Base-by-base conservation (phyloP, 2,113 vertebrate species). In the Clupea harengus region DNA sequence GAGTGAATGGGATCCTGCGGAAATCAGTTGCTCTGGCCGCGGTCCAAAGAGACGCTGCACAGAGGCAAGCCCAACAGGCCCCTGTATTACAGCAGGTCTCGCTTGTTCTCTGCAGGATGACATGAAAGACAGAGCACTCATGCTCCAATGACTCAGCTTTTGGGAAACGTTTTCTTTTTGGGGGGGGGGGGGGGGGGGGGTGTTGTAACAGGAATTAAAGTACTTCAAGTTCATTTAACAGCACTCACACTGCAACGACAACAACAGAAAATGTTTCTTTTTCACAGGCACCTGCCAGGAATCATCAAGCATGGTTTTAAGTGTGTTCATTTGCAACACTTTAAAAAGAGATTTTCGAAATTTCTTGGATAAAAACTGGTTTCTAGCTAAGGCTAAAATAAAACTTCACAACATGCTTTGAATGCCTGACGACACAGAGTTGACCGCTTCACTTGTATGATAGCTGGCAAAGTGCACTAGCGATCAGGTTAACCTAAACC, bases 221-320 rank as follows among this genome's bases (percentile, higher is more conserved):
- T 18, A 78, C 72, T 78, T 78, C 28, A 78, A 32, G 72, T 39
- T 45, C 25, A 45, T 83, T 88, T 82, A 83, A 83, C n/a, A 67
- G 50, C 50, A 54, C 82, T 44, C 9, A 83, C 8, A 52, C n/a
- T 47, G 39, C 25, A 39, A 32, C 46, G 28, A 44, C 49, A 39
- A 54, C 84, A 81, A 78, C 72, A n/a, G 72, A 78, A 85, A 78
- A 44, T 39, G 52, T 54, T 39, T 5, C 47, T 54, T 17, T 50
- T 75, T 7, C 28, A 28, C 25, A 50, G 67, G 80, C 57, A n/a
- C 28, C 44, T 78, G 25, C 72, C 72, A 78, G 72, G 72, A 78
- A 78, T 75, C 22, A 17, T 57, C 17, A 57, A 57, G 17, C 54
- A 57, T 22, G 17, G 54, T 22, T 4, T 57, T 18, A 22, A 18